Evolutionary conservation across 2,113 vertebrate genomes (phyloP).

Genomic region (Dipodomys spectabilis): DNA sequence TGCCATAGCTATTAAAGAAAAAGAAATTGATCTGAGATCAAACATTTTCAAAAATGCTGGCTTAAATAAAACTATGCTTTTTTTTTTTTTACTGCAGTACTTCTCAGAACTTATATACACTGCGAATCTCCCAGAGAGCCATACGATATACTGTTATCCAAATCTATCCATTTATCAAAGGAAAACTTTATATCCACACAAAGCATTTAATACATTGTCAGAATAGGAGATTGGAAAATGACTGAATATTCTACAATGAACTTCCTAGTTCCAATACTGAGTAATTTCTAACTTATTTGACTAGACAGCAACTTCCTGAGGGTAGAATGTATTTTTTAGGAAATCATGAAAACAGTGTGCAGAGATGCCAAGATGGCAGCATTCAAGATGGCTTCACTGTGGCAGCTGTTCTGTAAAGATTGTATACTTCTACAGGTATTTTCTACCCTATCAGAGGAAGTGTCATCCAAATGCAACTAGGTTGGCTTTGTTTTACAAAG

Average conservation of each 20-base stretch:
- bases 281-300: neutral
- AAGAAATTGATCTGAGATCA: neutral
- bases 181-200: neutral
- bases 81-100: neutral
- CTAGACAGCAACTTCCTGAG: neutral
- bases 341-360: neutral
- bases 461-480: neutral
- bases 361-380: neutral
- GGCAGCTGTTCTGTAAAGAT: neutral
- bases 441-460: neutral
- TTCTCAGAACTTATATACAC: neutral
- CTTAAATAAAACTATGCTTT: neutral
- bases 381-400: neutral
- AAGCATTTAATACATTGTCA: neutral
- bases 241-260: neutral
- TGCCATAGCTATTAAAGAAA: neutral
- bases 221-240: constrained; percentile 12
- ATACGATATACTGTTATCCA: too few relatives aligned
- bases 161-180: too few relatives aligned
- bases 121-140: neutral
- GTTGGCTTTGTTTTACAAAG: neutral
- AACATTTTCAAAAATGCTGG: neutral
- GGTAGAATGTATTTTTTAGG: neutral
- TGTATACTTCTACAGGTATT: neutral
- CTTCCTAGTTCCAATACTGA: neutral